Percentiles rank a stretch among this genome's conserved stretches.
Conservation (phyloP, 2,113 vertebrate species). For the Oceanodroma tethys region DNA sequence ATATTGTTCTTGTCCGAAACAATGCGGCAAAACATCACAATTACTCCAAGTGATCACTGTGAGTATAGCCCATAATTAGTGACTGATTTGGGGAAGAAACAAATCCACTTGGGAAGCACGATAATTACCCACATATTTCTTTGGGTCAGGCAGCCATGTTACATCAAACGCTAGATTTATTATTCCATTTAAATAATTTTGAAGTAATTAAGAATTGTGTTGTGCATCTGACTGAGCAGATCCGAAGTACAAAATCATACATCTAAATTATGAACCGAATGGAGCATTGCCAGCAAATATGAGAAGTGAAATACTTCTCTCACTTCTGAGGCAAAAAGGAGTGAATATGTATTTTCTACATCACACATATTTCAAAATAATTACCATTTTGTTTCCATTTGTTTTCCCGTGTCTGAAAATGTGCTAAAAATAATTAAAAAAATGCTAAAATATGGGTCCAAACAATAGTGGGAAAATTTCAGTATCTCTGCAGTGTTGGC, state of each 20-base stretch:
- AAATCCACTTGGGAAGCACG: constrained; percentile 33
- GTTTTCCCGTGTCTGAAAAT: neutral
- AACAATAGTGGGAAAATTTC: rapidly evolving
- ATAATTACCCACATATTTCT: constrained; percentile 61
- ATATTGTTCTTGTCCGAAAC: constrained; percentile 36
- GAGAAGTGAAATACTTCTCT: neutral
- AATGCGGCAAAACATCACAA: constrained; percentile 3
- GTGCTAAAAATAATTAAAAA: neutral
- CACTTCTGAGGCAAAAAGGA: neutral
- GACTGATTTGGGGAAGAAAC: constrained; percentile 20
- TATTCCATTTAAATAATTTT: constrained; percentile 53
- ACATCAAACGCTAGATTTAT: constrained; percentile 63
- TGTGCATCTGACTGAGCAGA: constrained; percentile 49
- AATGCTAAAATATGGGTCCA: neutral
- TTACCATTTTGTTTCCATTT: neutral
- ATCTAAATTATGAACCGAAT: constrained; percentile 50
- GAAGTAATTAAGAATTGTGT: constrained; percentile 66
- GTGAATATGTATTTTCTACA: neutral
- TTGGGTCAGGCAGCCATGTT: constrained; percentile 61
- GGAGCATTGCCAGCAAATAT: constrained; percentile 21
- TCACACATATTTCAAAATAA: neutral
- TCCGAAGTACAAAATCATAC: constrained; percentile 9
- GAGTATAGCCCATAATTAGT: constrained; percentile 56
- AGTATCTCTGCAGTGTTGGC: neutral
- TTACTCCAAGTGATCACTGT: constrained; percentile 34